These are phyloP conservation scores for Loris lydekkerianus DNA, from an alignment of 2,797 vertebrate species.

Conservation along the genomic window DNA sequence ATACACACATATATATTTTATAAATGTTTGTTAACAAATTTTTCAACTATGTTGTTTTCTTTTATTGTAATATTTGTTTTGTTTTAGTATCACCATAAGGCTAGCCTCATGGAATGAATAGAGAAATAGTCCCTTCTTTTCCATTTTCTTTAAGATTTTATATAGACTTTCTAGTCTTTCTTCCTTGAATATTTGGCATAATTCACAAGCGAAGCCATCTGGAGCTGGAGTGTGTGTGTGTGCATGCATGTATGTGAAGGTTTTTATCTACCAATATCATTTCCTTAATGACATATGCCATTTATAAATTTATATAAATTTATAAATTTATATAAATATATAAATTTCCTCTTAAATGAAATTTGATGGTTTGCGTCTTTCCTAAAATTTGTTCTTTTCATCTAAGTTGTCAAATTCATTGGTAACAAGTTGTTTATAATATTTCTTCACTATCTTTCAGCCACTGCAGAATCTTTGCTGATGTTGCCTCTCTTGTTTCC, in stretches of 20 bases:
- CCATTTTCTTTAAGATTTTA: not conserved
- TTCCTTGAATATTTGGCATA: not conserved
- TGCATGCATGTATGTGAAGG: not conserved
- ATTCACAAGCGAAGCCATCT: not conserved
- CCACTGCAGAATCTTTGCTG: not conserved
- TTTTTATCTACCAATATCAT: conserved; percentile 1
- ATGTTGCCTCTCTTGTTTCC: not conserved
- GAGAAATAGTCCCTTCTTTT: not conserved
- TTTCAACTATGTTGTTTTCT: not conserved
- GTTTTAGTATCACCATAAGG: not conserved
- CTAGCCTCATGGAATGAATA: not conserved
- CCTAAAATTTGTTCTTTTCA: not conserved
- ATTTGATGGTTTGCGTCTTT: not conserved
- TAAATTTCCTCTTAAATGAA: conserved; percentile 21
- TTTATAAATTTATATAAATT: no score
- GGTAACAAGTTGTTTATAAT: not conserved
- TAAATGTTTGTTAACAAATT: not conserved
- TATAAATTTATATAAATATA: no score
- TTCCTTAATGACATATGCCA: not conserved
- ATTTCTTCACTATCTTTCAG: not conserved
- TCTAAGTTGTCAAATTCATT: not conserved
- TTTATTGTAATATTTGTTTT: not conserved
- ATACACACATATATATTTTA: not conserved
- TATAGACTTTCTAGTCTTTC: not conserved
- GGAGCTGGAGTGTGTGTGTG: not conserved